These are phyloP conservation scores for Drosophila dunni DNA, from an alignment of 1,140 invertebrate genomes.

Conservation along the genomic window DNA sequence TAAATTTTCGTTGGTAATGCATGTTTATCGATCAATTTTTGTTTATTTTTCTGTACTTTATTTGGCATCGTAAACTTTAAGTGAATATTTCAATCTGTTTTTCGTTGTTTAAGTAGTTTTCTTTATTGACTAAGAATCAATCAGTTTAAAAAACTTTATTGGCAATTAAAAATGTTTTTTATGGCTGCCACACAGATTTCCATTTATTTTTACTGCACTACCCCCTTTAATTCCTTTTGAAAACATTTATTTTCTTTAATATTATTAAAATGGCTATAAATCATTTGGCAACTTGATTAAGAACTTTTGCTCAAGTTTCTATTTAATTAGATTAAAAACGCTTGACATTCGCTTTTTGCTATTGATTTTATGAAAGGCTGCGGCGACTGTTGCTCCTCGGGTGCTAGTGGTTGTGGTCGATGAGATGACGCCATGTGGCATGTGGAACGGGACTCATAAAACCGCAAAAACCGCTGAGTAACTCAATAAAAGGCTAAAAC, in stretches of 20 bases:
- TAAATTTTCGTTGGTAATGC: no score
- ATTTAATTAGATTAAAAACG: slow-evolving; percentile 34
- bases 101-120: no score
- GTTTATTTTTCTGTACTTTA: no score
- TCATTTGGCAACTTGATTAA: slow-evolving; percentile 2
- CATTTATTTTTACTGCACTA: neutral
- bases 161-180: no score
- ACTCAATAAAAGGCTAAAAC: slow-evolving; percentile 49
- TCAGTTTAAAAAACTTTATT: no score
- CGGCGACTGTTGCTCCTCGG: slow-evolving; percentile 11
- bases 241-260: neutral
- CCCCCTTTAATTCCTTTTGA: no score
- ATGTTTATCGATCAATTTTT: no score
- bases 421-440: slow-evolving; percentile 49
- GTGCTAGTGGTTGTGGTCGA: neutral
- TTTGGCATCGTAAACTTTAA: no score
- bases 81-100: no score
- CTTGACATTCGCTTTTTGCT: slow-evolving; percentile 21
- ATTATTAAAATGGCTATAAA: slow-evolving; percentile 6
- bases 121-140: no score
- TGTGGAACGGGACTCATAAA: slow-evolving; percentile 42
- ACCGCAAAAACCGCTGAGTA: slow-evolving; percentile 50
- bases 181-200: no score
- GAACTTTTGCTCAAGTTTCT: neutral
- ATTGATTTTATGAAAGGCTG: slow-evolving; percentile 30